Evolutionary conservation across 1,140 invertebrate genomes (phyloP).

Genomic region (Delia radicum): DNA sequence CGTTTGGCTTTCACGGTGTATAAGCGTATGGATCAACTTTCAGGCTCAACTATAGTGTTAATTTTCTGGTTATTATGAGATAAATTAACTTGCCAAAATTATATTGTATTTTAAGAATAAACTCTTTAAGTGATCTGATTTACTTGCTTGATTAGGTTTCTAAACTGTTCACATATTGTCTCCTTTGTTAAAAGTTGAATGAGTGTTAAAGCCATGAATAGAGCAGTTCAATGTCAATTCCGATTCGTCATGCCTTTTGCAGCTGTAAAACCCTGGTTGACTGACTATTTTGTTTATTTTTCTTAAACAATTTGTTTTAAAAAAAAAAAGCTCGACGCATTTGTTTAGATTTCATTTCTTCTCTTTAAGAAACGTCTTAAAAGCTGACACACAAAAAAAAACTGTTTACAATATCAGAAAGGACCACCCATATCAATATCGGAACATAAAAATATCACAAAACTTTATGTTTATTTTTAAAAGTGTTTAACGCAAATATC

Average conservation of each 20-base stretch:
- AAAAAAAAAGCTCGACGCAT: background rate
- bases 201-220: constrained; percentile 1
- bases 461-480: background rate
- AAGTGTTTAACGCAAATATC: too few relatives aligned
- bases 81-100: too few relatives aligned
- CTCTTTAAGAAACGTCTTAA: too few relatives aligned
- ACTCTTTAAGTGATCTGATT: too few relatives aligned
- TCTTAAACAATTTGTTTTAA: background rate
- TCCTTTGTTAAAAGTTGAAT: background rate
- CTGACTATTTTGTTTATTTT: background rate
- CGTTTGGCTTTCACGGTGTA: too few relatives aligned
- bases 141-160: too few relatives aligned
- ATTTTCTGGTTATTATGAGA: too few relatives aligned
- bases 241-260: constrained; percentile 12
- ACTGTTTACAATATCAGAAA: background rate
- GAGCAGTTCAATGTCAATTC: constrained; percentile 15
- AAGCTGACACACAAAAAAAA: background rate
- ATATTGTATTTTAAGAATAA: too few relatives aligned
- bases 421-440: background rate
- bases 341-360: background rate
- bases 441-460: background rate
- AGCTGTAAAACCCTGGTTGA: background rate
- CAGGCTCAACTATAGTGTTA: too few relatives aligned
- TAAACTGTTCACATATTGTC: background rate
- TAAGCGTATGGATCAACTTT: too few relatives aligned